Evolutionary conservation across 1,140 invertebrate genomes (phyloP), one percentile per base, ranked within the genome.

Genomic region (Ridgeia piscesae): DNA sequence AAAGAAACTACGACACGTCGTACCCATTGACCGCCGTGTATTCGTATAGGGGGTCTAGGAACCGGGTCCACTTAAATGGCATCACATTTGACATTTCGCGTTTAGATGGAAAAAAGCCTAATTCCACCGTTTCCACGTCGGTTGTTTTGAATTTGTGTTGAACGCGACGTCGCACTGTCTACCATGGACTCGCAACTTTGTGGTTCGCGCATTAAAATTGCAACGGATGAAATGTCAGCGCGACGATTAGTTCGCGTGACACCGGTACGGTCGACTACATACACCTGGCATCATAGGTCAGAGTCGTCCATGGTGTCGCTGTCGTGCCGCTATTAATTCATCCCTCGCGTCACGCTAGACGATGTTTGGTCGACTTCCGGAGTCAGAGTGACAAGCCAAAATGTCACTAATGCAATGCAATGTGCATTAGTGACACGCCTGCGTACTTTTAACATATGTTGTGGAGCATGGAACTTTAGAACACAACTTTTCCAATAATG

Each of bases 281-380:
- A 77, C 58, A 21, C 4, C 17, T 77, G 58, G 17, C 58, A 77
- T 77, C 89, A 91, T 91, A 91, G 35, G 89, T 91, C 89, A 34
- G 89, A 27, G 14, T 91, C 35, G 34, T 91, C n/a, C 8, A 21
- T 27, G 34, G 34, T 21, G 17, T 35, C 34, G 6, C 14, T 91
- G 17, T 42, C 89, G 17, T n/a, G 21, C 35, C 14, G 34, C 89
- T 35, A 31, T 34, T 91, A 91, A 42, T 34, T 91, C 34, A 77
- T 77, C 58, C 8, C 27, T 77, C 58, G 58, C 14, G 14, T 77
- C 58, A 77, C 17, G 58, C 4, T 8, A 21, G 27, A 31, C 42
- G 11, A 27, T 77, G 0, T 77, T 77, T 77, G 4, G 58, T 4
- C 11, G 14, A 77, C 2, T 0, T 77, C 27, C 58, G 27, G 42